Base-by-base conservation (phyloP, 1,140 invertebrate species). In the Trichonephila clavata region DNA sequence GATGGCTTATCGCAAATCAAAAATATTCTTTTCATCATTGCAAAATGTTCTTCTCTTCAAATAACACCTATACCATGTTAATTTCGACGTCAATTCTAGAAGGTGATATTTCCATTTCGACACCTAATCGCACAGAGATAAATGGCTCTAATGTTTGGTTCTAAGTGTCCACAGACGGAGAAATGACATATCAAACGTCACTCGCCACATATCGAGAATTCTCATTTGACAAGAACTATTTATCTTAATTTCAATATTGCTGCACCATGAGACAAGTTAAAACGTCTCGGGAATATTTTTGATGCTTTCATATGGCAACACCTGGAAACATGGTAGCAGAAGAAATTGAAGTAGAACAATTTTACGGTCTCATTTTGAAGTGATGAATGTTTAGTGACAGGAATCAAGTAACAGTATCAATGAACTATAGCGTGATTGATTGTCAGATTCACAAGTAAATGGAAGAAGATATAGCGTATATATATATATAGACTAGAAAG, bases 311-410 rank as follows among this genome's bases (percentile, higher is more conserved):
- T 50, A 16, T 6, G 27, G 27, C 71, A 77, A 77, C 71, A 77
- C 71, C 71, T 77, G 71, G 71, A 32, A 39, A 39, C 71, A 77
- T 77, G 71, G 71, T 39, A 77, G 71, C 27, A 39, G 71, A 77
- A 27, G 71, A 77, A 77, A 77, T 39, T 77, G 27, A 32, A 68
- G 65, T 6, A 14, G 71, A 77, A 77, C 32, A 77, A 77, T 77
- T 77, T 77, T 32, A 20, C 27, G 71, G 27, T 63, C 61, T 63
- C 61, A 63, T 63, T 63, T 63, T 63, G 61, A 63, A 63, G 61
- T 77, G 71, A 77, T 77, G 71, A 77, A 77, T 77, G 71, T 77
- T 39, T 77, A 77, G 71, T 77, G 71, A 77, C 71, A 77, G 71
- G 71, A 77, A 77, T 77, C 71, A 18, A 77, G 71, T 77, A 77